phyloP scores from a whole-genome alignment of 2,113 vertebrate species.

The Junco hyemalis region DNA sequence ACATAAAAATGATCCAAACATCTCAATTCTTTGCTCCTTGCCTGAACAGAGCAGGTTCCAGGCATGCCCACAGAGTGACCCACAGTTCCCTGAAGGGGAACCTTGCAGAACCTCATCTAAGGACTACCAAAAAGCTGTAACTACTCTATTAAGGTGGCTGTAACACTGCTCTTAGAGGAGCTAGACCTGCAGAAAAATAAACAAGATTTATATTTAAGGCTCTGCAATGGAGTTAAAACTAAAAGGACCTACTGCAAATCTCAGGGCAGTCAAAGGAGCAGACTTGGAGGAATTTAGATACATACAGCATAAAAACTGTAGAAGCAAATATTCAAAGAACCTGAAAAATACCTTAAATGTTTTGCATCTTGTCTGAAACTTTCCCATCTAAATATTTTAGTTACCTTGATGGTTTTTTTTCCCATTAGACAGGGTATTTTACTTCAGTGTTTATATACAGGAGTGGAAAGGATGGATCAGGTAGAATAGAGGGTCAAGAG shows the following conservation, averaged over 20 bases:
- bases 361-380: background rate
- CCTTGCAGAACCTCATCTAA: background rate
- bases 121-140: background rate
- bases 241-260: background rate
- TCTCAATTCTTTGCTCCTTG: background rate
- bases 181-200: background rate
- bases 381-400: background rate
- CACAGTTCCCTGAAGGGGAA: background rate
- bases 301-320: background rate
- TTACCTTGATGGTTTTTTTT: background rate
- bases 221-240: background rate
- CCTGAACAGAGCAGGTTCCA: background rate
- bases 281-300: background rate
- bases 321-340: background rate
- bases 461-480: background rate
- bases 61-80: fast-evolving
- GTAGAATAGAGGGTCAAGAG: background rate
- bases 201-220: background rate
- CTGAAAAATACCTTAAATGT: background rate
- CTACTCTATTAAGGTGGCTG: background rate
- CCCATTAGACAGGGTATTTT: background rate
- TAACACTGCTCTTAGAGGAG: background rate
- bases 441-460: background rate
- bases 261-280: background rate
- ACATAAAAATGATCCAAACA: background rate